Percentiles rank a stretch among this genome's conserved stretches.
Conservation (phyloP, 2,888 invertebrate species). For the Lasioglossum lativentre region DNA sequence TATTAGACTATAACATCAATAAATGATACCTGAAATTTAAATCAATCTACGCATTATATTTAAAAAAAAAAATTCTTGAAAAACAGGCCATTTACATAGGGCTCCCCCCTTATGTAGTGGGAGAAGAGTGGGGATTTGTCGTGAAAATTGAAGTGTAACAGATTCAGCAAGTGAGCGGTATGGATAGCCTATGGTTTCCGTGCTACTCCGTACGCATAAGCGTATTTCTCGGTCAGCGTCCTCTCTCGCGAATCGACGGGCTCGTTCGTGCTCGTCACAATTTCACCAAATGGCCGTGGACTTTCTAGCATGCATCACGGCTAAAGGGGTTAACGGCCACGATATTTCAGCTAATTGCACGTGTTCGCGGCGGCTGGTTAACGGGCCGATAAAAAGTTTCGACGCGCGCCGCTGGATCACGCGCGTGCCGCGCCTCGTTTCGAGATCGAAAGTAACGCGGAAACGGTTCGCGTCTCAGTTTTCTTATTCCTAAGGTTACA, state of each 20-base stretch:
- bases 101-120: no score
- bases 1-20: no score
- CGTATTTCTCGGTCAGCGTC: slow-evolving; percentile 60
- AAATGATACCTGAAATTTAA: no score
- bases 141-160: no score
- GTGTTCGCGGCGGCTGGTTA: slow-evolving; percentile 42
- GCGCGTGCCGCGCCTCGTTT: slow-evolving; percentile 5
- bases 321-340: slow-evolving; percentile 62
- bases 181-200: no score
- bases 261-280: slow-evolving; percentile 50
- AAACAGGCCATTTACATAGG: no score
- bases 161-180: no score
- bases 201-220: slow-evolving; percentile 24
- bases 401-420: slow-evolving; percentile 7
- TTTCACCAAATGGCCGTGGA: slow-evolving; percentile 59
- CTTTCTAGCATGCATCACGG: slow-evolving; percentile 69
- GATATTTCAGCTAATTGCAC: slow-evolving; percentile 52
- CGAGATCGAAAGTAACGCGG: slow-evolving; percentile 42
- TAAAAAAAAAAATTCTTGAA: no score
- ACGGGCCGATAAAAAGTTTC: slow-evolving; percentile 42
- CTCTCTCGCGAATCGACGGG: slow-evolving; percentile 31
- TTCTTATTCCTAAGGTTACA: background rate
- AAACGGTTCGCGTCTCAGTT: background rate
- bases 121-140: no score
- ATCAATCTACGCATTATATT: no score